Conservation (phyloP, 2,888 invertebrate genomes). For the Platerodrilus igneus region DNA sequence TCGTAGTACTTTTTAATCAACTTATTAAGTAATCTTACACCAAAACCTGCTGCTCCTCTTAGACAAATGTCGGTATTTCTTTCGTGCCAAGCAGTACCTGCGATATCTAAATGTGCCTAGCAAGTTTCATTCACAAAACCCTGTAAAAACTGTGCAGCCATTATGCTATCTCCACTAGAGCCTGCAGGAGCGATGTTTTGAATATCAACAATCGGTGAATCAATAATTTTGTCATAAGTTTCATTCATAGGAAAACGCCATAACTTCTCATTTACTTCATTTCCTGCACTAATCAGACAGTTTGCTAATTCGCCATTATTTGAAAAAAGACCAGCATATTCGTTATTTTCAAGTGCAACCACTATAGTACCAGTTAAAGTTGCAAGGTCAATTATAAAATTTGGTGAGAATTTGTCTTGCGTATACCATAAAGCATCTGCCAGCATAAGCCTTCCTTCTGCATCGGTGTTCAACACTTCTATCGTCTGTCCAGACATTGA, state of each 20-base stretch:
- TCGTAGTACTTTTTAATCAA: too few species aligned
- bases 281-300: slow-evolving; percentile 6
- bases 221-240: too few species aligned
- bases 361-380: slow-evolving; percentile 9
- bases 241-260: slow-evolving; percentile 5
- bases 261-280: slow-evolving; percentile 7
- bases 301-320: slow-evolving; percentile 9
- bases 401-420: slow-evolving; percentile 1
- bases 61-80: too few species aligned
- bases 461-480: slow-evolving; percentile 4
- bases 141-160: too few species aligned
- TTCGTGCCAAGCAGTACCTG: too few species aligned
- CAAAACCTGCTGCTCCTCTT: too few species aligned
- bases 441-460: slow-evolving; percentile 4
- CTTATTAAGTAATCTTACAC: too few species aligned
- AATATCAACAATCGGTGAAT: too few species aligned
- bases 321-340: slow-evolving; percentile 8
- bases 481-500: slow-evolving; percentile 8
- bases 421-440: slow-evolving; percentile 6
- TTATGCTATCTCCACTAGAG: too few species aligned
- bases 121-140: too few species aligned
- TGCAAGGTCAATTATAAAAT: slow-evolving; percentile 6
- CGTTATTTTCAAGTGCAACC: slow-evolving; percentile 3
- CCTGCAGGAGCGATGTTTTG: too few species aligned
- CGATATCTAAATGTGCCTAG: too few species aligned